Base-by-base conservation (phyloP, 2,888 invertebrate genomes). In the Phyllotreta striolata region DNA sequence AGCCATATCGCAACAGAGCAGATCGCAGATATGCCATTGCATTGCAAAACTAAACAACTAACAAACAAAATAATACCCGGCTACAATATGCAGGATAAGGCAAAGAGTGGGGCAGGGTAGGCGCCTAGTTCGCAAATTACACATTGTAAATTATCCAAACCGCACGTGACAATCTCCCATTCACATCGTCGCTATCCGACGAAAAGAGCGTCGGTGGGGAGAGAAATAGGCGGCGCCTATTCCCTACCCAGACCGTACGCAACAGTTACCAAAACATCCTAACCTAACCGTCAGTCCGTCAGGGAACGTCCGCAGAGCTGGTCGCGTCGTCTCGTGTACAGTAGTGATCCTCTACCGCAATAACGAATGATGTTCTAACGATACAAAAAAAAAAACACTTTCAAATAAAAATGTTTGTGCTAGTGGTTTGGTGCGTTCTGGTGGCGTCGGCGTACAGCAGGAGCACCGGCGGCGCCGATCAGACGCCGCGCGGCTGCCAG, bases 401-500 rank as follows among this genome's bases (percentile, higher is more conserved):
- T 57, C 47, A 37, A 38, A 38, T 52, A 6, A 70, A 55, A n/a
- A 72, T 74, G 73, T 66, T 69, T 58, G 65, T 64, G 67, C 55
- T 74, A 68, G 63, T 76, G 56, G 51, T 75, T 12, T 70, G 72
- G 70, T 64, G 71, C 60, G 64, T 74, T 60, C 40, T 71, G 51
- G 62, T 75, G 56, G 69, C 71, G 24, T 24, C 24, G 63, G 77
- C 77, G 64, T 70, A 67, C 69, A 73, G 74, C 6, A 72, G 80
- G 61, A 79, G 80, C 64, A 77, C 81, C 63, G 78, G 78, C 7
- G 79, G 76, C 71, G 83, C 85, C 77, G 87, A 88, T 73, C 87
- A 87, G 79, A 86, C 88, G 64, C 89, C 90, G 73, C 86, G 85
- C 79, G 90, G 89, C 76, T 91, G 91, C 83, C 87, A 88, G 76